Percentiles rank a stretch among this genome's conserved stretches.
Conservation (phyloP, 2,113 vertebrate genomes). For the Muscicapa adusta region DNA sequence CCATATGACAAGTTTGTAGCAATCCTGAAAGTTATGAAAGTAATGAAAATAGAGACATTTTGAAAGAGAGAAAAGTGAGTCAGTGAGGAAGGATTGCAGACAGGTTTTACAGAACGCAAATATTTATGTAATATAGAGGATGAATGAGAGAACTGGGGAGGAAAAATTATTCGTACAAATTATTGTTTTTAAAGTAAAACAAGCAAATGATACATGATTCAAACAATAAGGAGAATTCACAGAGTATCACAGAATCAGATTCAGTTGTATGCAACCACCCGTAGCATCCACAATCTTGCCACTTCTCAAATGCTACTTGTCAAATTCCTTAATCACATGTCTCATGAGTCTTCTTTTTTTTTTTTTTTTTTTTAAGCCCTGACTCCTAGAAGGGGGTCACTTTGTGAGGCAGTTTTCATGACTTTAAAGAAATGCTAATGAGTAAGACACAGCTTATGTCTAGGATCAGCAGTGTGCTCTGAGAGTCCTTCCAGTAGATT, state of each 20-base stretch:
- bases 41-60: background rate
- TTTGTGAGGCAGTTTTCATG: background rate
- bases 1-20: rapidly evolving
- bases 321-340: background rate
- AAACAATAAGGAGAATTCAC: background rate
- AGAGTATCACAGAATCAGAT: background rate
- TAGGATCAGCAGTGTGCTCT: background rate
- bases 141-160: background rate
- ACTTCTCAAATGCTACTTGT: background rate
- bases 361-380: background rate
- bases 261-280: background rate
- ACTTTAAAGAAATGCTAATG: background rate
- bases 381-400: background rate
- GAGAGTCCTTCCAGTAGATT: background rate
- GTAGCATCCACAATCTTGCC: background rate
- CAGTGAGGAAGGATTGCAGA: background rate
- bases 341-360: background rate
- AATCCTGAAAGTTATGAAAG: background rate
- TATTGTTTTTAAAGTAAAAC: background rate
- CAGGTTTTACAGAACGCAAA: background rate
- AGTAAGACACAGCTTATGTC: background rate
- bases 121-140: background rate
- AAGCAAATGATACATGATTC: background rate
- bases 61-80: background rate
- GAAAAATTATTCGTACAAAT: background rate